A percentile compares a stretch with the other conserved stretches of the same genome.
phyloP scores from a whole-genome alignment of 2,888 invertebrate species.

The Eristalis tenax region DNA sequence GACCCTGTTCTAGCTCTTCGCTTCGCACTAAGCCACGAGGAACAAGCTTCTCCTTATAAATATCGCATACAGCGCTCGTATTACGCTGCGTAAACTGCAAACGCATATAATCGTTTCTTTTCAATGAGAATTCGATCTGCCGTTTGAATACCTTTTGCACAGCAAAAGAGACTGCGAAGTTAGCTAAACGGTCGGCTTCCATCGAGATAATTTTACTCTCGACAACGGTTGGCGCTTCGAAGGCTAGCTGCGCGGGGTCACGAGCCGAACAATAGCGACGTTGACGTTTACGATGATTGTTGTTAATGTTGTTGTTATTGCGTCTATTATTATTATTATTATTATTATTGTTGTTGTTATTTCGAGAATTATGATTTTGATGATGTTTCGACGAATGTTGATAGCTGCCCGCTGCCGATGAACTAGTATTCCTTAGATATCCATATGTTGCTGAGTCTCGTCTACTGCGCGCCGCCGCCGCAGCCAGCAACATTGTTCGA shows the following conservation, averaged over 20 bases:
- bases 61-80: slow-evolving; percentile 80
- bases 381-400: slow-evolving; percentile 35
- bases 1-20: slow-evolving; percentile 79
- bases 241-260: slow-evolving; percentile 86
- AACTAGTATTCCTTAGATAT: slow-evolving; percentile 43
- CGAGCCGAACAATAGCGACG: slow-evolving; percentile 84
- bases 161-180: slow-evolving; percentile 86
- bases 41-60: slow-evolving; percentile 79
- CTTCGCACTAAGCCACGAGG: slow-evolving; percentile 79
- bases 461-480: slow-evolving; percentile 77
- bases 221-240: slow-evolving; percentile 85
- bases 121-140: slow-evolving; percentile 80
- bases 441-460: slow-evolving; percentile 75
- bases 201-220: slow-evolving; percentile 86
- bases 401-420: slow-evolving; percentile 37
- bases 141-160: slow-evolving; percentile 85
- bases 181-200: slow-evolving; percentile 83
- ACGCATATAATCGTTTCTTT: slow-evolving; percentile 76
- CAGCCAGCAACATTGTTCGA: slow-evolving; percentile 54
- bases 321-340: slow-evolving; percentile 52
- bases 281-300: slow-evolving; percentile 73
- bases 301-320: slow-evolving; percentile 51
- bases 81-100: slow-evolving; percentile 80
- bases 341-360: slow-evolving; percentile 59
- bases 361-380: slow-evolving; percentile 42